Evolutionary conservation across 2,113 vertebrate genomes (phyloP).

Genomic region (Calonectris borealis): DNA sequence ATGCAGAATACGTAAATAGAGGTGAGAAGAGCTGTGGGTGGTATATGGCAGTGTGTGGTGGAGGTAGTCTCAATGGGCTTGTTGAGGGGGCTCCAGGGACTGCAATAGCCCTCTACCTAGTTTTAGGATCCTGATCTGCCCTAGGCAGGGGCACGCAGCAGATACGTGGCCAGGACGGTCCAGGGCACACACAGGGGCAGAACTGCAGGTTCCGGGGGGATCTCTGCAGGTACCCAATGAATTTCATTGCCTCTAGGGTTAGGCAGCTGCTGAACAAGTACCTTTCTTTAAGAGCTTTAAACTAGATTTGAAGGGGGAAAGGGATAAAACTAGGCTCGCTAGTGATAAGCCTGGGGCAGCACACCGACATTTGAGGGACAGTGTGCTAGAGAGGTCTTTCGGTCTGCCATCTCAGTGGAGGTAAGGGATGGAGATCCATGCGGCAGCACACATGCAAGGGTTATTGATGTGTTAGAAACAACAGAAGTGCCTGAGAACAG

Average conservation of each 20-base stretch:
- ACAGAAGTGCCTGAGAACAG: background rate
- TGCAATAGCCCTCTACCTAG: background rate
- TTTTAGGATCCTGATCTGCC: background rate
- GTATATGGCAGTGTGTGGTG: background rate
- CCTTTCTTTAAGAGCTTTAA: background rate
- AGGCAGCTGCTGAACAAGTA: background rate
- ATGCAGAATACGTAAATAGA: background rate
- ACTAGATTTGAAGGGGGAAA: background rate
- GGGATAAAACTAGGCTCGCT: background rate
- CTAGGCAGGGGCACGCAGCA: background rate
- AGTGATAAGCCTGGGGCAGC: background rate
- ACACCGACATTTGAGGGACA: background rate
- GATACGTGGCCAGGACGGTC: background rate
- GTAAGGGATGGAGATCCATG: background rate
- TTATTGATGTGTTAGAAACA: background rate
- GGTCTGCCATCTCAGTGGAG: background rate
- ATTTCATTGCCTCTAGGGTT: background rate
- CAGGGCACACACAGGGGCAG: background rate
- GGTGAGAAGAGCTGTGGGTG: background rate
- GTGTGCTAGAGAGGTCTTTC: background rate
- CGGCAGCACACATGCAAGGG: background rate
- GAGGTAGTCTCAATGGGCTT: background rate
- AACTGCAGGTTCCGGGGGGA: background rate
- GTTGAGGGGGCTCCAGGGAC: background rate
- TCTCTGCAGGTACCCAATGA: background rate